These are phyloP conservation scores for Temnothorax longispinosus DNA, from an alignment of 1,140 invertebrate species.

Conservation along the genomic window DNA sequence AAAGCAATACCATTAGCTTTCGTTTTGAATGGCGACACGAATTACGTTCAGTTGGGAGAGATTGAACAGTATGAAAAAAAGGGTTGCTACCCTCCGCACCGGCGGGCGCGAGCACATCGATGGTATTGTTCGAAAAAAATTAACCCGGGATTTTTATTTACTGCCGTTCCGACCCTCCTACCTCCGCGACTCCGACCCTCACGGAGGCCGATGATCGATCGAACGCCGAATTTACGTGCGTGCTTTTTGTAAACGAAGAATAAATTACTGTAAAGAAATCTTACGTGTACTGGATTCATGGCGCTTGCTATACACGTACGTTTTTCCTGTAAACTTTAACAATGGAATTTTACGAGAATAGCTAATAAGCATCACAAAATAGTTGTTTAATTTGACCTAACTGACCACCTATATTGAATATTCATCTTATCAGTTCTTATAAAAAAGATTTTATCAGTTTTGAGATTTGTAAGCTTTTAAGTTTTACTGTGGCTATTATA, in stretches of 20 bases:
- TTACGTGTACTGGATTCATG: neutral
- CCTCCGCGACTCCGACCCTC: constrained; percentile 55
- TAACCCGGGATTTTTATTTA: constrained; percentile 76
- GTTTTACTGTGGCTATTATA: too few relatives aligned
- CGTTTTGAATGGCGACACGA: constrained; percentile 70
- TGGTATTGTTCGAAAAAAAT: constrained; percentile 75
- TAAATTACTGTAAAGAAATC: neutral
- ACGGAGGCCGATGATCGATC: constrained; percentile 67
- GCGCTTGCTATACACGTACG: neutral
- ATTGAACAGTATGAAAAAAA: constrained; percentile 68
- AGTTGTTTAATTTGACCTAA: too few relatives aligned
- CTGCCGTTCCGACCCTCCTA: constrained; percentile 54
- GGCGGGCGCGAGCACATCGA: constrained; percentile 57
- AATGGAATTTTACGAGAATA: neutral
- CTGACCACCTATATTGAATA: too few relatives aligned
- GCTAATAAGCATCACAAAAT: neutral
- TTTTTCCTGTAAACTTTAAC: neutral
- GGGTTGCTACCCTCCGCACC: constrained; percentile 65
- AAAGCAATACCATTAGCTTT: constrained; percentile 69
- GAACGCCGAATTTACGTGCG: constrained; percentile 55
- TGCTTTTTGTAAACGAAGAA: neutral
- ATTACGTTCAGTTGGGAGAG: constrained; percentile 66
- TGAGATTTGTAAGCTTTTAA: too few relatives aligned
- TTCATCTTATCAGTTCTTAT: too few relatives aligned
- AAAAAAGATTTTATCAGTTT: too few relatives aligned